Evolutionary conservation across 2,888 invertebrate genomes (phyloP), one percentile per base, ranked within the genome.

Genomic region (Andrena fulva): DNA sequence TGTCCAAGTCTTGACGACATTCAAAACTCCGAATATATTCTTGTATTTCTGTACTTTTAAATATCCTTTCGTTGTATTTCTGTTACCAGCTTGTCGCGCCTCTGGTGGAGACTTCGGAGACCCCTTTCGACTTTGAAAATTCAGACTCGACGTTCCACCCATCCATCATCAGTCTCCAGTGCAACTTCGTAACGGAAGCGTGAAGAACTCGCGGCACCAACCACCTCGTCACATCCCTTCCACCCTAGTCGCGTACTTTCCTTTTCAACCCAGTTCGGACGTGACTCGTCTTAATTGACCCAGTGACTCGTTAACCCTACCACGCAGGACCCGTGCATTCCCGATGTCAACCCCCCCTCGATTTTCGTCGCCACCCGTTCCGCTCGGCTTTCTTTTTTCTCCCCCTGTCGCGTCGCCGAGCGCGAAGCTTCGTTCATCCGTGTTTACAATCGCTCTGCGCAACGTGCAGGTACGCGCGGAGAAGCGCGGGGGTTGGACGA

Each of bases 241-340:
- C 56, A 56, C 31, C 48, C 20, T 5, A 42, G 42, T 29, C 24
- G 29, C 6, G 12, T 3, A 60, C 42, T 72, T 72, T 73, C 48
- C 66, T 60, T 74, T 74, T 42, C 33, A 31, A 42, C 24, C 35
- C 35, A 27, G 52, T 48, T 27, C 10, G 24, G 2, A n/a, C 59
- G n/a, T 20, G 48, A 33, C n/a, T 56, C 35, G 69, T 70, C 63
- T 42, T 82, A 82, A 83, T 82, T 83, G 83, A 83, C 81, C 83
- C 74, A 74, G 67, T 83, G 83, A 83, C 83, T 83, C 67, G 77
- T 83, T 83, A 83, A 81, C 81, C 73, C 77, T 70, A 77, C 31
- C 77, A 29, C 72, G 63, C 71, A 62, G 63, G 48, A 52, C 42
- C 62, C 5, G 76, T 16, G 74, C n/a, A 60, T 60, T n/a, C 60